A percentile compares a stretch with the other conserved stretches of the same genome.
Conservation (phyloP, 2,797 vertebrate species). For the Tarsius wallacei region DNA sequence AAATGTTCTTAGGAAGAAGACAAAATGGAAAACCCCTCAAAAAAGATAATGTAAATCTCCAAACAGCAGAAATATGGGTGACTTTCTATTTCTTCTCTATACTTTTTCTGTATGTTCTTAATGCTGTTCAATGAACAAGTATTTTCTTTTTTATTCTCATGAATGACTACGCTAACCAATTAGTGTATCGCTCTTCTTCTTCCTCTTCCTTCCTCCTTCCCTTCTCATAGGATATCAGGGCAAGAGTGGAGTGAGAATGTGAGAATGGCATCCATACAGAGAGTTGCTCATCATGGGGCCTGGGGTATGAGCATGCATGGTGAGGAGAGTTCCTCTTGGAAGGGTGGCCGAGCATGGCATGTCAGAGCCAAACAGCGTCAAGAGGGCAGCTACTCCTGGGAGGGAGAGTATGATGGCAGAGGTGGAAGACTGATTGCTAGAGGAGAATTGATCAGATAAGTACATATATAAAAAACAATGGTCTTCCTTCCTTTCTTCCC, state of each 20-base stretch:
- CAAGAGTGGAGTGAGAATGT: not conserved
- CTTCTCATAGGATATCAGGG: not conserved
- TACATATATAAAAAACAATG: not conserved
- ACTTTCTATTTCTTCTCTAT: not conserved
- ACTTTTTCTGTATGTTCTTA: not conserved
- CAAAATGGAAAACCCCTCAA: not conserved
- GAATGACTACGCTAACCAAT: not conserved
- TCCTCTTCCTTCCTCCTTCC: not conserved
- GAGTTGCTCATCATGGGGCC: too few relatives aligned
- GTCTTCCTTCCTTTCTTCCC: conserved; percentile 2
- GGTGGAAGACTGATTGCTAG: not conserved
- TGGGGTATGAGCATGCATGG: not conserved
- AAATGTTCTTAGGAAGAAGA: not conserved
- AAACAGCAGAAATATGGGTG: not conserved
- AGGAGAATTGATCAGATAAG: not conserved
- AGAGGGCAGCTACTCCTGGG: not conserved
- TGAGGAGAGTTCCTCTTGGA: not conserved
- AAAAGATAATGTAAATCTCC: not conserved
- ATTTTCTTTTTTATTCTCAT: not conserved
- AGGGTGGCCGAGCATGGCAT: too few relatives aligned
- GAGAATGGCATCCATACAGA: not conserved
- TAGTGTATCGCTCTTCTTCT: not conserved
- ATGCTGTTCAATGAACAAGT: not conserved
- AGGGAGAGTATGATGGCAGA: not conserved
- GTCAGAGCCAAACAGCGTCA: not conserved